Percentiles rank a stretch among this genome's conserved stretches.
Conservation (phyloP, 2,888 invertebrate species). For the Drosophila rubida region DNA sequence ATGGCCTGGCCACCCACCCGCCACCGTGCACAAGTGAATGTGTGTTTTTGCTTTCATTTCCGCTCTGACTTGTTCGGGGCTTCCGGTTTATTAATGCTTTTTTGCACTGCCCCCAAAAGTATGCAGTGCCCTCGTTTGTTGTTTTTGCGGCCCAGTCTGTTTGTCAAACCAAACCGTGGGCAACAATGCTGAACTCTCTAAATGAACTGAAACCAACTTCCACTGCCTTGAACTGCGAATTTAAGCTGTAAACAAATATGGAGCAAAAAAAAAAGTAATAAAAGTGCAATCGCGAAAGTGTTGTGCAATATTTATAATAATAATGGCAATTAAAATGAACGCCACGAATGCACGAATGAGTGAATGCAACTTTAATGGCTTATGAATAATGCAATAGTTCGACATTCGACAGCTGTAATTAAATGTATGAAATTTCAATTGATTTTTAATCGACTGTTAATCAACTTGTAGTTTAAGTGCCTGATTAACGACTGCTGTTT, state of each 20-base stretch:
- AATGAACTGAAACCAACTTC: constrained; percentile 25
- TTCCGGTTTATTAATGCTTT: constrained; percentile 77
- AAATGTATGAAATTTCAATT: constrained; percentile 67
- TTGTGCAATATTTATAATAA: constrained; percentile 38
- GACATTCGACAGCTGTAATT: constrained; percentile 40
- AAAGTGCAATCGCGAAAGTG: constrained; percentile 24
- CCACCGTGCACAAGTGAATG: neutral
- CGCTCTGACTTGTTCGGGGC: constrained; percentile 58
- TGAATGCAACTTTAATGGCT: constrained; percentile 30
- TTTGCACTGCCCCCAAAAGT: constrained; percentile 39
- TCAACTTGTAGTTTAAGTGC: constrained; percentile 39
- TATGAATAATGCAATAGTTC: constrained; percentile 36
- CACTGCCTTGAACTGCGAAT: constrained; percentile 5
- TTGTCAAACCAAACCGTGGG: constrained; percentile 14
- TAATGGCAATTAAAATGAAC: constrained; percentile 40
- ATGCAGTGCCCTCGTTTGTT: constrained; percentile 24
- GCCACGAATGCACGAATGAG: constrained; percentile 8
- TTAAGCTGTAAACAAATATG: constrained; percentile 1
- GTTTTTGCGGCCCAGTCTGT: neutral
- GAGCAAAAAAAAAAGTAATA: constrained; percentile 15
- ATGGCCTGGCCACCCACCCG: neutral
- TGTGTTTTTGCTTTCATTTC: constrained; percentile 66
- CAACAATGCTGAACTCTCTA: constrained; percentile 2
- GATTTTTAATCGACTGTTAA: constrained; percentile 69
- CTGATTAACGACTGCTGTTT: constrained; percentile 44